These are phyloP conservation scores for Saguinus midas DNA, from an alignment of 2,113 vertebrate species.

Conservation along the genomic window DNA sequence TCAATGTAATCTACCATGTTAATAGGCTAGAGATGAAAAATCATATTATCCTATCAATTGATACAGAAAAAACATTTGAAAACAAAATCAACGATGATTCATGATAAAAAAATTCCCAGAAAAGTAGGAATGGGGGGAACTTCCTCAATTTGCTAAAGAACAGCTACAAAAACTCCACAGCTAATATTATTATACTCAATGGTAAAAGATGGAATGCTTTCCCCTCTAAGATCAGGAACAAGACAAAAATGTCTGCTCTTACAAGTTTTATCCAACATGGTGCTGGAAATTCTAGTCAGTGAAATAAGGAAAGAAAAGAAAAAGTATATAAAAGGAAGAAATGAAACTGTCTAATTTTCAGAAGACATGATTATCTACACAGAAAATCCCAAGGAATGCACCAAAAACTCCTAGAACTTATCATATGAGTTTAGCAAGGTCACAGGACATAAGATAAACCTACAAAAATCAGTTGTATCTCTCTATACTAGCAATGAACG, in stretches of 20 bases:
- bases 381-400: conserved; percentile 46
- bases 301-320: background rate
- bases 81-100: background rate
- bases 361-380: background rate
- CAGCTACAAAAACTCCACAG: background rate
- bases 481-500: background rate
- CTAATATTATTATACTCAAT: background rate
- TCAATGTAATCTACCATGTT: background rate
- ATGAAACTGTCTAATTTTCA: background rate
- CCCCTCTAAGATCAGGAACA: background rate
- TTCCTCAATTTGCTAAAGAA: background rate
- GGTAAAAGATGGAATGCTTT: background rate
- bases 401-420: conserved; percentile 14
- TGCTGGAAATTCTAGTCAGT: background rate
- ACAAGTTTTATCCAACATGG: background rate
- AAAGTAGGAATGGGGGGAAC: background rate
- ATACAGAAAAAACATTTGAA: background rate
- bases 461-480: background rate
- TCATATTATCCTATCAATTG: background rate
- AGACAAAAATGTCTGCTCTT: background rate
- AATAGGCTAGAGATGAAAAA: conserved; percentile 1
- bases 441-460: background rate
- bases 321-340: conserved; percentile 30
- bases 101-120: conserved; percentile 27
- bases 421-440: background rate